Percentiles rank a stretch among this genome's conserved stretches.
Evolutionary conservation across 2,888 invertebrate genomes (phyloP).

Genomic region (Stenotaenia linearis): DNA sequence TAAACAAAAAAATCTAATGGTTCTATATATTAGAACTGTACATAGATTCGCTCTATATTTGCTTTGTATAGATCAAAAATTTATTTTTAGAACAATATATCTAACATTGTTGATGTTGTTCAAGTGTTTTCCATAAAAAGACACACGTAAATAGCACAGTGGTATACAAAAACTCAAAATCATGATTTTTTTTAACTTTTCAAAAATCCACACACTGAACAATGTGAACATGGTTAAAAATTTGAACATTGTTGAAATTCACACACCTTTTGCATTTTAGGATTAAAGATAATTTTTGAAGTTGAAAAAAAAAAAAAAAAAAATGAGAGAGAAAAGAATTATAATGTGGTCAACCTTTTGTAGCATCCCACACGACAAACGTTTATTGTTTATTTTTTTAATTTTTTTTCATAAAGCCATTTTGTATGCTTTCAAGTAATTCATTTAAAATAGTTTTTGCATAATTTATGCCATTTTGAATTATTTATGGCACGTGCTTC

Average conservation of each 20-base stretch:
- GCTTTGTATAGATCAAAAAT: slow-evolving; percentile 5
- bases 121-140: slow-evolving; percentile 23
- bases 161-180: slow-evolving; percentile 20
- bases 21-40: slow-evolving; percentile 26
- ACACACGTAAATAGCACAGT: slow-evolving; percentile 24
- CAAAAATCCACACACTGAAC: slow-evolving; percentile 3
- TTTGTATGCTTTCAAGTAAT: not conserved
- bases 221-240: slow-evolving; percentile 14
- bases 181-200: not conserved
- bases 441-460: not conserved
- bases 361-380: not conserved
- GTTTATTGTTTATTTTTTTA: not conserved
- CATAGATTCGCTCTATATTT: slow-evolving; percentile 17
- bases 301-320: not conserved
- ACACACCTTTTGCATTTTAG: slow-evolving; percentile 15
- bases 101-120: slow-evolving; percentile 23
- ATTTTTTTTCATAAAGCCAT: not conserved
- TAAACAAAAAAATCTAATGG: slow-evolving; percentile 11
- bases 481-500: slow-evolving; percentile 23
- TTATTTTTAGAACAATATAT: slow-evolving; percentile 3
- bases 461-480: slow-evolving; percentile 13
- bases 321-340: not conserved
- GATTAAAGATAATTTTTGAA: slow-evolving; percentile 3
- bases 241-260: slow-evolving; percentile 12
- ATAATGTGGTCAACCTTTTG: not conserved